A percentile compares a stretch with the other conserved stretches of the same genome.
Conservation (phyloP, 2,797 vertebrate genomes). For the Chelonia mydas region DNA sequence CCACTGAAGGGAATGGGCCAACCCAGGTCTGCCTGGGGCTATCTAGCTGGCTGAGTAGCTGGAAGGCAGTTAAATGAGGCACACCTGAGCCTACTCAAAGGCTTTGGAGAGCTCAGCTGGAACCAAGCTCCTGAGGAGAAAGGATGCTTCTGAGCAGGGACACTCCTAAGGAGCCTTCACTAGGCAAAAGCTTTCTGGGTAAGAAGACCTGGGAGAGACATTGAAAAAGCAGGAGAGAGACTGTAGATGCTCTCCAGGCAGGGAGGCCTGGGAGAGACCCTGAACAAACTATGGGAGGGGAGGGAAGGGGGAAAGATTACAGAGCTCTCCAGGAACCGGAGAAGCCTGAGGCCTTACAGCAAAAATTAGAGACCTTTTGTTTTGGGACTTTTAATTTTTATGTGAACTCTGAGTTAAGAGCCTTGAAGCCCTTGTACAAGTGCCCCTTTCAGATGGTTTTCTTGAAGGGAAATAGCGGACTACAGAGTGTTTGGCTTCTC, state of each 20-base stretch:
- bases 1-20: neutral
- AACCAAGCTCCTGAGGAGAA: neutral
- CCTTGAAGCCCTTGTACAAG: neutral
- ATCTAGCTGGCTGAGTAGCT: too few species aligned
- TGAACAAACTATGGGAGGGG: too few species aligned
- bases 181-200: neutral
- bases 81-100: too few species aligned
- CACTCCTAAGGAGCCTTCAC: neutral
- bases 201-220: neutral
- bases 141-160: neutral
- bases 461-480: neutral
- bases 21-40: too few species aligned
- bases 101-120: too few species aligned
- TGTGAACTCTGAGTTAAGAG: neutral
- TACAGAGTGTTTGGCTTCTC: neutral
- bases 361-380: neutral
- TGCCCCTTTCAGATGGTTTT: neutral
- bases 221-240: neutral
- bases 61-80: too few species aligned
- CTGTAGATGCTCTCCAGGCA: neutral
- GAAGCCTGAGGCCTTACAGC: neutral
- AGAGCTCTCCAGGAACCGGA: neutral
- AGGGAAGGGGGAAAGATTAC: too few species aligned
- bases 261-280: too few species aligned
- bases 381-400: neutral